Conservation (phyloP, 2,888 invertebrate species). For the Acronicta psi region DNA sequence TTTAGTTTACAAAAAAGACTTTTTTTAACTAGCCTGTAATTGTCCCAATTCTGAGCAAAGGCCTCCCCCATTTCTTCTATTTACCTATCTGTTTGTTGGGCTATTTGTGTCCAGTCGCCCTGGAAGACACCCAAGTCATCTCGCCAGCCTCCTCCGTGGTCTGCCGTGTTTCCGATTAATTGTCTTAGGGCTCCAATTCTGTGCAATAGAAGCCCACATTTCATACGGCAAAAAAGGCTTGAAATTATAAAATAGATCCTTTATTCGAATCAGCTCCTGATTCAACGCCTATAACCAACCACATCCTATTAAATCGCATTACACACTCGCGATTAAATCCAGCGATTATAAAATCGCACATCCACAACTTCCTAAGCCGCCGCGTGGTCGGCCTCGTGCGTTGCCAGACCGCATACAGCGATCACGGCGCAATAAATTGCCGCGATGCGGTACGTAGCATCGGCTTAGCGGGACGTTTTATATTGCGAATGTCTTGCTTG, state of each 20-base stretch:
- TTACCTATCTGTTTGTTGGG: too few species aligned
- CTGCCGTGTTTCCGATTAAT: too few species aligned
- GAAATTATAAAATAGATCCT: not conserved
- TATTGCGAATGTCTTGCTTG: conserved; percentile 65
- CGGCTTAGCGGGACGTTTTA: conserved; percentile 68
- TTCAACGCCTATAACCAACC: conserved; percentile 10
- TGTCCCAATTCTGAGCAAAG: too few species aligned
- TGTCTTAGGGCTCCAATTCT: too few species aligned
- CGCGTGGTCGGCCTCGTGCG: conserved; percentile 56
- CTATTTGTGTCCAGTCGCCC: too few species aligned
- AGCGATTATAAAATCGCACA: conserved; percentile 44
- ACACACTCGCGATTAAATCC: conserved; percentile 22
- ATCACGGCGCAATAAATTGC: conserved; percentile 71
- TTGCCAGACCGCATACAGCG: conserved; percentile 72
- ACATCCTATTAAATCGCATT: conserved; percentile 23
- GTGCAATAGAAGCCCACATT: too few species aligned
- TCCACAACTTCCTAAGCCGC: conserved; percentile 43
- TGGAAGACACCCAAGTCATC: too few species aligned
- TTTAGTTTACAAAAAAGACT: too few species aligned
- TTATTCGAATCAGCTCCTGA: not conserved
- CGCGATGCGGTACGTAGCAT: conserved; percentile 68
- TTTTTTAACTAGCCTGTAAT: too few species aligned
- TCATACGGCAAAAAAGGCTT: too few species aligned
- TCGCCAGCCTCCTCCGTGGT: too few species aligned
- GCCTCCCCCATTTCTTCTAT: too few species aligned